A percentile compares a stretch with the other conserved stretches of the same genome.
Evolutionary conservation across 2,113 vertebrate genomes (phyloP).

Genomic region (Chelonoidis abingdonii): DNA sequence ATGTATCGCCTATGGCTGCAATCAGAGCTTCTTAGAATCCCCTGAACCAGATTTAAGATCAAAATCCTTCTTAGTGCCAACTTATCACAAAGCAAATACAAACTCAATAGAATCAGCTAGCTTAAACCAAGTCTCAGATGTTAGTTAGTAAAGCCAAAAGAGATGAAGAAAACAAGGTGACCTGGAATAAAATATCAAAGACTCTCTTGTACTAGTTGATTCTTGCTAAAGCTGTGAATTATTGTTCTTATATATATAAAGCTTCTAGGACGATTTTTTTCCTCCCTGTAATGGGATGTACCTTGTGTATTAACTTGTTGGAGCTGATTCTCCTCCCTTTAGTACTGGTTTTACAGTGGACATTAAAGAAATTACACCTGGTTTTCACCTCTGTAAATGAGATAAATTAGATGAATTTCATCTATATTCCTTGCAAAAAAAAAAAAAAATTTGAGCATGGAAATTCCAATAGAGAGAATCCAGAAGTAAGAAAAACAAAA

Average conservation of each 20-base stretch:
- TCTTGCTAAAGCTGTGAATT: not conserved
- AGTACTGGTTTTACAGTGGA: fast-evolving
- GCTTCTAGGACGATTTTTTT: not conserved
- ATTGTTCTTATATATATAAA: not conserved
- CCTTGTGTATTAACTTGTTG: not conserved
- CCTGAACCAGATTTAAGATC: constrained; percentile 79
- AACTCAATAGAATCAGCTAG: constrained; percentile 72
- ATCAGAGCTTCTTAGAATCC: constrained; percentile 71
- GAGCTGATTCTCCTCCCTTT: not conserved
- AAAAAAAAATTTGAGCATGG: not conserved
- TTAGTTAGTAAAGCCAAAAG: constrained; percentile 64
- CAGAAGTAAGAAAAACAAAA: not conserved
- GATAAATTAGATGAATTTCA: not conserved
- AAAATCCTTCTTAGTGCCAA: constrained; percentile 80
- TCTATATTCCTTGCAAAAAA: not conserved
- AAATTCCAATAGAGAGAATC: not conserved
- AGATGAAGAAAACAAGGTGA: constrained; percentile 75
- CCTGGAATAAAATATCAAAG: constrained; percentile 58
- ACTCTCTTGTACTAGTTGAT: not conserved
- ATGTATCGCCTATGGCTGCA: constrained; percentile 71
- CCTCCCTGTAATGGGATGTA: not conserved
- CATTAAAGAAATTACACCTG: not conserved
- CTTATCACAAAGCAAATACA: constrained; percentile 72
- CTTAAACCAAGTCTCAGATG: constrained; percentile 68
- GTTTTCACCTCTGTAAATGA: not conserved